Conservation (phyloP, 2,797 vertebrate genomes). For the Gephyroberyx darwinii region DNA sequence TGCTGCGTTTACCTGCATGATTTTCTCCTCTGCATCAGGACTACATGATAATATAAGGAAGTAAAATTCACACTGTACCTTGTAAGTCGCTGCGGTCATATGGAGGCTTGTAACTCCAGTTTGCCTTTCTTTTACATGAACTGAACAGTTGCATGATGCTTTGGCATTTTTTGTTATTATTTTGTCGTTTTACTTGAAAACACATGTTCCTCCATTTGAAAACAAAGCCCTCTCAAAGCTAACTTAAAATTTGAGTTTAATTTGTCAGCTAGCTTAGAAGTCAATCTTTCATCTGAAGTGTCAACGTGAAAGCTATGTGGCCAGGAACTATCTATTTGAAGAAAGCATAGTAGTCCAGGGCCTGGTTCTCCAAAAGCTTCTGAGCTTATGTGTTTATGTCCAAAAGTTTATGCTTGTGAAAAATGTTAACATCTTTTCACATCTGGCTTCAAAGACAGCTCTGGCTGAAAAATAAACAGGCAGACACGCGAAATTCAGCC, state of each 20-base stretch:
- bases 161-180: background rate
- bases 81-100: too few relatives aligned
- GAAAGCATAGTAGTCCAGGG: background rate
- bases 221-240: too few relatives aligned
- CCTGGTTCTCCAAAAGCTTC: background rate
- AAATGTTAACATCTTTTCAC: too few relatives aligned
- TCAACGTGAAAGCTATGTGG: background rate
- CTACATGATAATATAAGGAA: too few relatives aligned
- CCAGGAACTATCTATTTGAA: background rate
- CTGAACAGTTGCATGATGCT: background rate
- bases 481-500: too few relatives aligned
- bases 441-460: too few relatives aligned
- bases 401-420: too few relatives aligned
- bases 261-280: background rate
- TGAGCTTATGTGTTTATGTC: too few relatives aligned
- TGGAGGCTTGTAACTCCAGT: too few relatives aligned
- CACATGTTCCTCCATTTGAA: too few relatives aligned
- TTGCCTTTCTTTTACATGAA: conserved; percentile 9
- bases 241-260: conserved; percentile 8
- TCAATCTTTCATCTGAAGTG: background rate
- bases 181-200: background rate
- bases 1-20: conserved; percentile 27
- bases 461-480: too few relatives aligned
- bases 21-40: background rate
- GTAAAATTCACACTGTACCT: too few relatives aligned